Percentiles rank a stretch among this genome's conserved stretches.
Conservation (phyloP, 1,140 invertebrate species). For the Cherax destructor region DNA sequence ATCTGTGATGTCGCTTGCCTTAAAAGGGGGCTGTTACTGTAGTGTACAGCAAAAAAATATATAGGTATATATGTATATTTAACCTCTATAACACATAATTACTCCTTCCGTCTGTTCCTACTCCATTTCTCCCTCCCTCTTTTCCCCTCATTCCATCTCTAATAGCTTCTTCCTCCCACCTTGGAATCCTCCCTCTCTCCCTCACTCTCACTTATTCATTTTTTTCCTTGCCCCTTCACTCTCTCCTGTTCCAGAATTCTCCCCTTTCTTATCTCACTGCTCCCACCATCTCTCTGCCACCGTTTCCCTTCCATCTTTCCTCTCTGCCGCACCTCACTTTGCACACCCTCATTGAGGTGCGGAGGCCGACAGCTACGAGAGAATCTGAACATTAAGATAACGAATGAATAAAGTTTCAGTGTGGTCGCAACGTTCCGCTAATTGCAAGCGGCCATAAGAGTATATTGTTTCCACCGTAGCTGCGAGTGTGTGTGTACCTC, state of each 20-base stretch:
- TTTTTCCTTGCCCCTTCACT: too few relatives aligned
- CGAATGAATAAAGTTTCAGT: slow-evolving; percentile 57
- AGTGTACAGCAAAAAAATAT: too few relatives aligned
- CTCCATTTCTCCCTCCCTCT: background rate
- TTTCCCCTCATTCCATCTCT: background rate
- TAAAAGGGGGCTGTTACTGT: too few relatives aligned
- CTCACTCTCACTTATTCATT: background rate
- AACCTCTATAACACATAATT: too few relatives aligned
- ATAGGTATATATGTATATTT: too few relatives aligned
- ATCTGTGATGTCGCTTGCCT: too few relatives aligned
- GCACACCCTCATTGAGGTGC: background rate
- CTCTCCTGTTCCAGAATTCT: background rate
- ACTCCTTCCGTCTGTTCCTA: background rate
- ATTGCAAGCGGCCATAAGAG: slow-evolving; percentile 35
- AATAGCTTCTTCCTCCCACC: background rate
- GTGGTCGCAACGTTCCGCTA: slow-evolving; percentile 21
- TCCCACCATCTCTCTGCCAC: background rate
- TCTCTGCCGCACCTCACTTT: background rate
- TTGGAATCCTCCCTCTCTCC: background rate
- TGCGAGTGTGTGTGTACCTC: too few relatives aligned
- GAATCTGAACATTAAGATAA: slow-evolving; percentile 41
- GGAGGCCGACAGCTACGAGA: background rate
- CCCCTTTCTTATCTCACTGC: background rate
- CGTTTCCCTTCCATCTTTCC: background rate
- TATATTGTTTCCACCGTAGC: slow-evolving; percentile 23